Evolutionary conservation across 37 sponge, comb jelly and placozoan genomes (phyloP).

Genomic region (Sycon ciliatum): DNA sequence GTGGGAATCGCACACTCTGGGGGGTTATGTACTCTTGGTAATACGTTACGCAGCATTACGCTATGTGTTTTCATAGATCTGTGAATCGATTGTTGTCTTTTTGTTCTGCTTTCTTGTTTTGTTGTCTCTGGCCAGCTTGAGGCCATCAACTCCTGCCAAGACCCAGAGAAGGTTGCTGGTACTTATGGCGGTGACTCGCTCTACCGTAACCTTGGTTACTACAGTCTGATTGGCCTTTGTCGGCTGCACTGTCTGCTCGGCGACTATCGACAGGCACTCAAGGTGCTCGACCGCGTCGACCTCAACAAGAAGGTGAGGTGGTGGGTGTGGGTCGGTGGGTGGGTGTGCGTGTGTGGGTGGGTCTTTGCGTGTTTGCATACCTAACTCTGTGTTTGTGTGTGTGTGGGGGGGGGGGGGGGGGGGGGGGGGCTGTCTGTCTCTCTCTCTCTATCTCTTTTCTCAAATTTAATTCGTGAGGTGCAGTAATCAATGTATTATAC

Average conservation of each 20-base stretch:
- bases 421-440: no score
- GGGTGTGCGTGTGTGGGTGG: no score
- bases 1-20: no score
- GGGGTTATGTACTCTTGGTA: no score
- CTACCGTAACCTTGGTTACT: slow-evolving; percentile 89
- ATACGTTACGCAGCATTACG: no score
- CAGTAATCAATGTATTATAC: no score
- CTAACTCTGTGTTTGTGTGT: no score
- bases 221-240: slow-evolving; percentile 80
- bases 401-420: no score
- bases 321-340: no score
- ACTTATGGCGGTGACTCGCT: slow-evolving; percentile 72
- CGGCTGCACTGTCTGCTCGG: slow-evolving; percentile 88
- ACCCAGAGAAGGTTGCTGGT: slow-evolving; percentile 58
- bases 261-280: slow-evolving; percentile 77
- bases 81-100: not conserved
- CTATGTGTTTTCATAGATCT: not conserved
- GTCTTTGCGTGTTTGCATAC: no score
- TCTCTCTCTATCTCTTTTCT: no score
- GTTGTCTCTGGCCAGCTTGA: slow-evolving; percentile 36
- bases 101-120: slow-evolving; percentile 11
- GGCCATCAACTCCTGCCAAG: slow-evolving; percentile 49
- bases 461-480: no score
- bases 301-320: slow-evolving; percentile 82
- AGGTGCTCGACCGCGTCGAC: slow-evolving; percentile 65